These are phyloP conservation scores for Pristionchus maxplancki DNA, from an alignment of 2,888 invertebrate species.

Conservation along the genomic window DNA sequence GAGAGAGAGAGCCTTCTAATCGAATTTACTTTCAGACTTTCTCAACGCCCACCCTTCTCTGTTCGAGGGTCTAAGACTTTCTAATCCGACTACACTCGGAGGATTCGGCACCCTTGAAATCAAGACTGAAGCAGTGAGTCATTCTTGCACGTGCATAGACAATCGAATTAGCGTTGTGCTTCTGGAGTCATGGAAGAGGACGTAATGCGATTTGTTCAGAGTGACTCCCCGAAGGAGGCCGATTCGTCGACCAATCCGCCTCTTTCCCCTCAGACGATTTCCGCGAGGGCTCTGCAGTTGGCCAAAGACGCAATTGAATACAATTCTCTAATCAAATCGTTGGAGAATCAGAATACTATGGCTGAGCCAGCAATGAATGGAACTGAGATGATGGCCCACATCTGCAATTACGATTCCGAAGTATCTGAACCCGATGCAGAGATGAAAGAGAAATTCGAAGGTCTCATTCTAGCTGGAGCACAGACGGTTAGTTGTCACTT, in stretches of 20 bases:
- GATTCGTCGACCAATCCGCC: no score
- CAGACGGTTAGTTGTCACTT: not conserved
- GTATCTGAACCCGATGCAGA: not conserved
- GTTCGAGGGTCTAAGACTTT: not conserved
- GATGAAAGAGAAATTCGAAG: not conserved
- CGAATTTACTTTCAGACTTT: slow-evolving; percentile 1
- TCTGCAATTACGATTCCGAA: not conserved
- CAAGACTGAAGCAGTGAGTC: not conserved
- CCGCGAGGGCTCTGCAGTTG: not conserved
- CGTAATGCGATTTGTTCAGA: no score
- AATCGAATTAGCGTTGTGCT: no score
- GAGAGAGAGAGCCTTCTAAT: not conserved
- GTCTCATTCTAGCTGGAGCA: not conserved
- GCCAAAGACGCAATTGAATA: not conserved
- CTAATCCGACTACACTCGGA: not conserved
- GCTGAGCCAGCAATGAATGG: no score
- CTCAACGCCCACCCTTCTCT: not conserved
- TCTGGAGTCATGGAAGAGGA: no score
- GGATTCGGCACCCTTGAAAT: not conserved
- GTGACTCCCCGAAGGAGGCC: not conserved
- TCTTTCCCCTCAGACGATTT: not conserved
- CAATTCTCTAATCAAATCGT: no score
- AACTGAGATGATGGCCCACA: not conserved
- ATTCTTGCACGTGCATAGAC: no score
- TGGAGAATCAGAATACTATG: no score